These are phyloP conservation scores for Gandaritis pyraliata DNA, from an alignment of 2,888 invertebrate species.

Conservation along the genomic window DNA sequence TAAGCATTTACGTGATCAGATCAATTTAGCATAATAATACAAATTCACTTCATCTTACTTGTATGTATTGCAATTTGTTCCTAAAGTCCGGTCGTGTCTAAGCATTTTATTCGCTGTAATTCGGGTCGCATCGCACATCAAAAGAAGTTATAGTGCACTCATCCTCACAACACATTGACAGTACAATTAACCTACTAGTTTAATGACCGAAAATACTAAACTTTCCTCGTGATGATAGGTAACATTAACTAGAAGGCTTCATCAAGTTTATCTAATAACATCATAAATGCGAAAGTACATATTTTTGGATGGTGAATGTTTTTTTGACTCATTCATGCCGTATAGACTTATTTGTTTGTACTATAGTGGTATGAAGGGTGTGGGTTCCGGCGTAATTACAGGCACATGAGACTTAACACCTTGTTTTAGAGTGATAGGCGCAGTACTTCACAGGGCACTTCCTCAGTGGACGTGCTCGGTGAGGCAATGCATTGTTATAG, in stretches of 20 bases:
- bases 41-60: constrained; percentile 3
- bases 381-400: too few species aligned
- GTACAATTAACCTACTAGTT: constrained; percentile 32
- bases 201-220: constrained; percentile 15
- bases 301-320: background rate
- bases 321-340: background rate
- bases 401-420: too few species aligned
- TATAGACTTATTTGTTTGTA: background rate
- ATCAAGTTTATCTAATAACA: background rate
- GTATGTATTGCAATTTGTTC: background rate
- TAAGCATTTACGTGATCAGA: too few species aligned
- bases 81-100: constrained; percentile 12
- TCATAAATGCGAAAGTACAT: background rate
- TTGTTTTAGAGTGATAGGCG: too few species aligned
- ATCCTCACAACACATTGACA: constrained; percentile 8
- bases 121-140: constrained; percentile 32
- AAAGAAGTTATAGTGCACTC: constrained; percentile 19
- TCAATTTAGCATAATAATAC: too few species aligned
- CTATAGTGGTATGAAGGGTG: too few species aligned
- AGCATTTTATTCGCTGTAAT: constrained; percentile 33
- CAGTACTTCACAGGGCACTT: too few species aligned
- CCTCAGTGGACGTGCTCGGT: too few species aligned
- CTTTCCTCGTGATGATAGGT: constrained; percentile 22
- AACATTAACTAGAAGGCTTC: constrained; percentile 1
- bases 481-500: too few species aligned